Base-by-base conservation (phyloP, 2,113 vertebrate genomes). In the Apistogramma diplotaenia region DNA sequence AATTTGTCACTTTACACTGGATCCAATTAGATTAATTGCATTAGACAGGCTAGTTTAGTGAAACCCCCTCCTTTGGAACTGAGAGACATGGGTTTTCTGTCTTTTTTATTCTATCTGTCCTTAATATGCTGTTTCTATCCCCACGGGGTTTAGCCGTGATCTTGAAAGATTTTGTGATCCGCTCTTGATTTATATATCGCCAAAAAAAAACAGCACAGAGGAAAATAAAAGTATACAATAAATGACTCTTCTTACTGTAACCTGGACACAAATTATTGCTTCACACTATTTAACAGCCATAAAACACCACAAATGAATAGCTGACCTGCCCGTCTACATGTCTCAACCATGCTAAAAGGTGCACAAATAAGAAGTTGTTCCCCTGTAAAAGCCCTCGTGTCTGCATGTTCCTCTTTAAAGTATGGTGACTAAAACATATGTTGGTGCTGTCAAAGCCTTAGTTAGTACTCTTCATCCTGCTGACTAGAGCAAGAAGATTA, bases 21-120 rank as follows among this genome's bases (percentile, higher is more conserved):
- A 94, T 93, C 96, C 96, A 97, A 97, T 97, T 97, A 96, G 96
- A 97, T 98, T 97, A 96, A 98, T 97, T 97, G 96, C 95, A 96
- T 96, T 95, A 95, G 94, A 96, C 95, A 96, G 96, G 97, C 96
- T 96, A 91, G 89, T 97, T 96, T 96, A 95, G 91, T 79, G 95
- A 95, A 96, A 82, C 96, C 96, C 94, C 95, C 95, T 95, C 96
- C 96, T 94, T 94, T 95, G 95, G 94, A 95, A 93, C 95, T 94
- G 94, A 95, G 96, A 96, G 95, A 95, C 95, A 93, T 91, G 94
- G 95, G 92, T 94, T 95, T 96, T 95, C 84, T 86, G 65, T 85
- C 86, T 83, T 95, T 96, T 96, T 88, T 87, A 79, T 86, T 95
- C 95, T 95, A 95, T 94, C 93, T 94, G 70, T 89, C 77, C 84